These are phyloP conservation scores for Meloidogyne floridensis DNA, from an alignment of 1,140 invertebrate species.

Conservation along the genomic window DNA sequence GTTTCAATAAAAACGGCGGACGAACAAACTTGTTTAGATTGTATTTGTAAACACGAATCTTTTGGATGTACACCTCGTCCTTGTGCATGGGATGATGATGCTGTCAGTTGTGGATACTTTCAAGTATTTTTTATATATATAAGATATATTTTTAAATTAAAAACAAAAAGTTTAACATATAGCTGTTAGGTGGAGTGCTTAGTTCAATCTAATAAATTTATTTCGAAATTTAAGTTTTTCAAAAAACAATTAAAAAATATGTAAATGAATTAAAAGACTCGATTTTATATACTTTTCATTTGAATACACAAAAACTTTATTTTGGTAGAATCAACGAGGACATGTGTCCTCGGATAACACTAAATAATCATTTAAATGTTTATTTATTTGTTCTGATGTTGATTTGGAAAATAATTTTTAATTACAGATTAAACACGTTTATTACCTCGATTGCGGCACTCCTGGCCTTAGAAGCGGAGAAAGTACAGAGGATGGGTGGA, in stretches of 20 bases:
- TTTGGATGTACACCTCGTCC: background rate
- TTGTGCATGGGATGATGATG: background rate
- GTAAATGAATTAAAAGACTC: no score
- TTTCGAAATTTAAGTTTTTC: no score
- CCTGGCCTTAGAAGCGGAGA: background rate
- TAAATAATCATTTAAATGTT: no score
- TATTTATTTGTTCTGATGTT: background rate
- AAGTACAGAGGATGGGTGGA: background rate
- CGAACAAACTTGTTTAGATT: background rate
- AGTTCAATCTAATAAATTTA: no score
- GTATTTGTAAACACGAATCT: background rate
- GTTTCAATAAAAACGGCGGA: background rate
- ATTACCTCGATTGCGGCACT: background rate
- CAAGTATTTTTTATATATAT: background rate
- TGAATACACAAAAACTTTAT: no score
- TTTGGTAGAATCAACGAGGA: no score
- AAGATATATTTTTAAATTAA: background rate
- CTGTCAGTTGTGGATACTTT: conserved; percentile 5
- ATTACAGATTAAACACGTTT: background rate
- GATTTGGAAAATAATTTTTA: background rate
- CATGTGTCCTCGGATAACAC: no score
- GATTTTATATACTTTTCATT: no score
- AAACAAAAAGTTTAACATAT: background rate
- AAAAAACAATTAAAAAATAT: no score
- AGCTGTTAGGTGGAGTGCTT: no score